Percentiles rank a stretch among this genome's conserved stretches.
These are phyloP conservation scores for Paramormyrops kingsleyae DNA, from an alignment of 2,113 vertebrate genomes.

Conservation along the genomic window DNA sequence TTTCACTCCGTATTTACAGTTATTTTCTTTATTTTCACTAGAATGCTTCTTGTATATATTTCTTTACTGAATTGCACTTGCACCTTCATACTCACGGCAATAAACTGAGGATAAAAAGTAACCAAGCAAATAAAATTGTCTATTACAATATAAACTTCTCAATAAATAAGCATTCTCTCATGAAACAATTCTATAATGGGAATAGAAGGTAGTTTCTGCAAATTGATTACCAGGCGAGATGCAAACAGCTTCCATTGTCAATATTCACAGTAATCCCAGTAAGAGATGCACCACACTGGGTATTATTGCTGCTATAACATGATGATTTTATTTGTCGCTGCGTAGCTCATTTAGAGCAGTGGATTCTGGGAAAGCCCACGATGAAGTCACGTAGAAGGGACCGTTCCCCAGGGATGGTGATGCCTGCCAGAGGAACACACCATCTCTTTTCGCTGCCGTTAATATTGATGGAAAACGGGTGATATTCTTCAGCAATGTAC, in stretches of 20 bases:
- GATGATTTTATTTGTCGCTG: constrained; percentile 28
- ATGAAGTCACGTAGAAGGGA: constrained; percentile 5
- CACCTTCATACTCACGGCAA: not conserved
- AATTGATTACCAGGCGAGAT: not conserved
- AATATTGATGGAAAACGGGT: constrained; percentile 53
- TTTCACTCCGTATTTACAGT: not conserved
- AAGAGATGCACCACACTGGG: not conserved
- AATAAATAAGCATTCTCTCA: not conserved
- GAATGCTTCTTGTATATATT: not conserved
- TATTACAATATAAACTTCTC: not conserved
- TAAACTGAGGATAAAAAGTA: not conserved
- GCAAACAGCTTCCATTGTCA: not conserved
- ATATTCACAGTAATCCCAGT: not conserved
- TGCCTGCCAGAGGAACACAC: constrained; percentile 41
- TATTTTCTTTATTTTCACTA: not conserved
- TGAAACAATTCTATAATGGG: not conserved
- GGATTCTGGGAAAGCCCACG: not conserved
- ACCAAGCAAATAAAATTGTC: not conserved
- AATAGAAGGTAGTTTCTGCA: not conserved
- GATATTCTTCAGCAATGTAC: constrained; percentile 12
- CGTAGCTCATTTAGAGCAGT: constrained; percentile 47
- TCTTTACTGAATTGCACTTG: not conserved
- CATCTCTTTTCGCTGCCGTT: constrained; percentile 44
- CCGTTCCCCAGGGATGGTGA: constrained; percentile 44
- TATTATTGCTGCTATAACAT: not conserved